Conservation (phyloP, 2,797 vertebrate genomes). For the Anas flavirostris region DNA sequence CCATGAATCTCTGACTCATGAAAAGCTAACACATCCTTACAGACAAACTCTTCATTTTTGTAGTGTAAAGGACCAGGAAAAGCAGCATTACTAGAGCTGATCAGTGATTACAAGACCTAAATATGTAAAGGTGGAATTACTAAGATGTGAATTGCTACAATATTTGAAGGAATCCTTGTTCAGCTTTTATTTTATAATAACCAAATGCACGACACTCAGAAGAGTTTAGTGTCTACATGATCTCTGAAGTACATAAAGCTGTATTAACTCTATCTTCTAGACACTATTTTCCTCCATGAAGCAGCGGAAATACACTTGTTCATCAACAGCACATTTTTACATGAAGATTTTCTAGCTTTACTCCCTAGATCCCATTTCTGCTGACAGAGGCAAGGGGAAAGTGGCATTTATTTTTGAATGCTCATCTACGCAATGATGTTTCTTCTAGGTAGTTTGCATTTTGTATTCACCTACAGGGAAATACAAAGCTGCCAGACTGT, state of each 20-base stretch:
- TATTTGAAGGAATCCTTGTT: neutral
- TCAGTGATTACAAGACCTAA: neutral
- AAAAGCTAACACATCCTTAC: neutral
- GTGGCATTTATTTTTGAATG: neutral
- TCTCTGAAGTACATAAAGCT: neutral
- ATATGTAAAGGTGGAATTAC: neutral
- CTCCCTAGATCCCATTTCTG: neutral
- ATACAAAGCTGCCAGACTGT: neutral
- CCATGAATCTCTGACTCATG: neutral
- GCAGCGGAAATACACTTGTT: neutral
- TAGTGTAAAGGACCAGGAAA: neutral
- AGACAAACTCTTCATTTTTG: neutral
- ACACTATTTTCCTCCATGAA: neutral
- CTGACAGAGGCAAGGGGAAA: neutral
- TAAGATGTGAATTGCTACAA: neutral
- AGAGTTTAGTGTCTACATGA: neutral
- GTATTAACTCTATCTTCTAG: neutral
- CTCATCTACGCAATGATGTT: neutral
- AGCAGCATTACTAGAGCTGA: neutral
- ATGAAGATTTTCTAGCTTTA: neutral
- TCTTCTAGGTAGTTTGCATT: neutral
- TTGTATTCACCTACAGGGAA: neutral
- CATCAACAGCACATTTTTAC: neutral
- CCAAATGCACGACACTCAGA: neutral
- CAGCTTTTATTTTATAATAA: neutral